Percentiles rank a stretch among this genome's conserved stretches.
Evolutionary conservation across 2,888 invertebrate species (phyloP).

Genomic region (Tortrix viridana): DNA sequence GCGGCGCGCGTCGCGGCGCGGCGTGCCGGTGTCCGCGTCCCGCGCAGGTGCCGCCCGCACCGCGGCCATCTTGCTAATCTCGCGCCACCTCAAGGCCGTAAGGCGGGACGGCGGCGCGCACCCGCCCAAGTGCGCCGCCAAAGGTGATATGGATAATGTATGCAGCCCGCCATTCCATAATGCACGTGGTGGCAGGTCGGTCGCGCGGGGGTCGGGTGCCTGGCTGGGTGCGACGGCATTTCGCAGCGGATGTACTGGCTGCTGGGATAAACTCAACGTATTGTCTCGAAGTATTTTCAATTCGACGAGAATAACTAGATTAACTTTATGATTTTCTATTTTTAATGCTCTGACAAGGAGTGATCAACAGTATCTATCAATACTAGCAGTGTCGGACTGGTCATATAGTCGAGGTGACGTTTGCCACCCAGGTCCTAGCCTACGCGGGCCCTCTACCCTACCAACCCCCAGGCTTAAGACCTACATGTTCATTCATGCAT

Average conservation of each 20-base stretch:
- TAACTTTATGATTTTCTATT: too few relatives aligned
- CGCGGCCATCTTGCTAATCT: slow-evolving; percentile 97
- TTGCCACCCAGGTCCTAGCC: too few relatives aligned
- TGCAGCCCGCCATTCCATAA: slow-evolving; percentile 77
- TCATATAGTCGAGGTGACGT: too few relatives aligned
- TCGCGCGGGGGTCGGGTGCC: slow-evolving; percentile 48
- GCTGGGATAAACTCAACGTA: not conserved
- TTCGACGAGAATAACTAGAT: too few relatives aligned
- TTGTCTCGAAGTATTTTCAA: too few relatives aligned
- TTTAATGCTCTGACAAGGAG: too few relatives aligned
- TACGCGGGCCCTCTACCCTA: too few relatives aligned
- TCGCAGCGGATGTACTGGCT: not conserved
- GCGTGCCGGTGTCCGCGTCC: slow-evolving; percentile 90
- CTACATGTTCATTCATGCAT: too few relatives aligned
- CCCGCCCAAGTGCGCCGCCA: slow-evolving; percentile 83
- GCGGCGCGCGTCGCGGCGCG: slow-evolving; percentile 84
- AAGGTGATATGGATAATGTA: slow-evolving; percentile 84
- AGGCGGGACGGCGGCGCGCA: slow-evolving; percentile 81
- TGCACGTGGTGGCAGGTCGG: slow-evolving; percentile 71
- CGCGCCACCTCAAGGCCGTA: slow-evolving; percentile 91
- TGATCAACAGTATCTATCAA: too few relatives aligned
- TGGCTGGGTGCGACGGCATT: not conserved
- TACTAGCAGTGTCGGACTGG: too few relatives aligned
- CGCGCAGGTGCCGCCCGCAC: slow-evolving; percentile 97
- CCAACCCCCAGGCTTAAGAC: too few relatives aligned